Evolutionary conservation across 2,113 vertebrate genomes (phyloP).

Genomic region (Ptychochromis oligacanthus): DNA sequence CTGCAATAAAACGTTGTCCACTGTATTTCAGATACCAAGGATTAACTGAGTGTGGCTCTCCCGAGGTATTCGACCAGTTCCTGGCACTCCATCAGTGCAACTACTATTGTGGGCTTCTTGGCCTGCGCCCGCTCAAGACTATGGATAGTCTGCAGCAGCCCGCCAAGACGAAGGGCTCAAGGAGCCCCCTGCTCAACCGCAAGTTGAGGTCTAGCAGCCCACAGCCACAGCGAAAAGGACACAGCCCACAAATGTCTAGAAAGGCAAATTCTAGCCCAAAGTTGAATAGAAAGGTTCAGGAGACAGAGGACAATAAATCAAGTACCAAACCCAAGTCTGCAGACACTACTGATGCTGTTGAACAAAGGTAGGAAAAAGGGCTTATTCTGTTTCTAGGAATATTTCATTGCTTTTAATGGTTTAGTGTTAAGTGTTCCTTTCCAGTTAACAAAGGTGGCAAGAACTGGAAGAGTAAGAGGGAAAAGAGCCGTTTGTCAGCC

Average conservation of each 20-base stretch:
- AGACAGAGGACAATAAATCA: constrained; percentile 68
- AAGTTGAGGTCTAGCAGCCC: constrained; percentile 88
- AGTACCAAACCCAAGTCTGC: constrained; percentile 66
- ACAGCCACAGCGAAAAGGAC: constrained; percentile 87
- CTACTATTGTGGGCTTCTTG: constrained; percentile 89
- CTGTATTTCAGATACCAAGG: constrained; percentile 89
- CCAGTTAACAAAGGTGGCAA: constrained; percentile 29
- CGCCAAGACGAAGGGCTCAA: constrained; percentile 86
- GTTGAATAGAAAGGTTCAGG: constrained; percentile 78
- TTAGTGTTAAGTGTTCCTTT: constrained; percentile 23
- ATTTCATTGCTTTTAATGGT: background rate
- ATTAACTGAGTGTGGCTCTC: constrained; percentile 87
- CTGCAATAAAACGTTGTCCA: background rate
- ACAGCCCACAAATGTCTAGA: constrained; percentile 85
- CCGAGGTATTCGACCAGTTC: constrained; percentile 90
- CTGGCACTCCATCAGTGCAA: constrained; percentile 86
- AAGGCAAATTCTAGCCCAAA: constrained; percentile 85
- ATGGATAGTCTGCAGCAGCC: constrained; percentile 81
- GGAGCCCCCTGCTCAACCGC: constrained; percentile 87
- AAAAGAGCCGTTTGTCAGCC: constrained; percentile 9
- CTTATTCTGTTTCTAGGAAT: background rate
- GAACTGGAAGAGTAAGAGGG: constrained; percentile 5
- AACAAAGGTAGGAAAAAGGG: constrained; percentile 68
- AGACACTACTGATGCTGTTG: constrained; percentile 70
- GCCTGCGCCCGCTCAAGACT: constrained; percentile 82